Evolutionary conservation across 2,888 invertebrate species (phyloP).

Genomic region (Phaedon cochleariae): DNA sequence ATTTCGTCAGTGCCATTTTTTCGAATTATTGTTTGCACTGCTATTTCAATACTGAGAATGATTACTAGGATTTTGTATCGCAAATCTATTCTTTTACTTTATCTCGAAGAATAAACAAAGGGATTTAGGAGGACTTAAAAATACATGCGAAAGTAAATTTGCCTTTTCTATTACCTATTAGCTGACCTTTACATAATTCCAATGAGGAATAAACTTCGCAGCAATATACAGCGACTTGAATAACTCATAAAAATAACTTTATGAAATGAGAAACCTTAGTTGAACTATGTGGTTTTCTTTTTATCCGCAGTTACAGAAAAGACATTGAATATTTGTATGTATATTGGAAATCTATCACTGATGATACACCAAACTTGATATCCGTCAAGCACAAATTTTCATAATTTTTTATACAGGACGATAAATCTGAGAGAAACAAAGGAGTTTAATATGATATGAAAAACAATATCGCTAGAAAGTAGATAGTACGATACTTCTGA

Average conservation of each 20-base stretch:
- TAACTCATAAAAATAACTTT: too few species aligned
- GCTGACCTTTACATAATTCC: background rate
- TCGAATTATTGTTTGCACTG: background rate
- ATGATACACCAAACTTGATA: background rate
- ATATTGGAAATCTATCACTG: too few species aligned
- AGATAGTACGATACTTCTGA: too few species aligned
- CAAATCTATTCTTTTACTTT: background rate
- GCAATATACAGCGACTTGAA: background rate
- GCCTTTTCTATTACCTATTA: too few species aligned
- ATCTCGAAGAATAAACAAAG: background rate
- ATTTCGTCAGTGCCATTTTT: background rate
- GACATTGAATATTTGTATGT: too few species aligned
- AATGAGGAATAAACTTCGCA: background rate
- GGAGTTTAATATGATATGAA: too few species aligned
- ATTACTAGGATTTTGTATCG: background rate
- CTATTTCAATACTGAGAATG: background rate
- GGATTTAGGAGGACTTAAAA: background rate
- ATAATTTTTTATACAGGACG: too few species aligned
- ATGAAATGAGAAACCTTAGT: too few species aligned
- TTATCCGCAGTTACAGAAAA: too few species aligned
- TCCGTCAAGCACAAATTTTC: too few species aligned
- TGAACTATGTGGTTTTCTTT: too few species aligned
- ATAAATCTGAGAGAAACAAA: background rate
- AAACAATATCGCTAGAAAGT: too few species aligned
- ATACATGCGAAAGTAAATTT: background rate